Evolutionary conservation across 2,797 vertebrate species (phyloP).

Genomic region (Hippoglossus hippoglossus): DNA sequence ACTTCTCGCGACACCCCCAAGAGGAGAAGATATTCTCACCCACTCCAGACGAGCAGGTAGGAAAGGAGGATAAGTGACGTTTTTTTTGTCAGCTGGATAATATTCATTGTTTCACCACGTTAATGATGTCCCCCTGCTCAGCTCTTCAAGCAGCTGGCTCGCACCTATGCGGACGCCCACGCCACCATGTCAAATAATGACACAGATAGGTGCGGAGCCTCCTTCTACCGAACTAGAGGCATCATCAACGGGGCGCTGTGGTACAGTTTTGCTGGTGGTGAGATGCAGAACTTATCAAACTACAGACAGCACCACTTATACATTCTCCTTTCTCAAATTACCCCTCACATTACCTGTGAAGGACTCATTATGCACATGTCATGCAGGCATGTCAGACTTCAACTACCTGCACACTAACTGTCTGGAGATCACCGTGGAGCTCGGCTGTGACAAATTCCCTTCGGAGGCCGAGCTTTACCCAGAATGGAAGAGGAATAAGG

Average conservation of each 20-base stretch:
- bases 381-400: slow-evolving; percentile 96
- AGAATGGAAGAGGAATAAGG: slow-evolving; percentile 95
- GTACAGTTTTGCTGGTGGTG: slow-evolving; percentile 99
- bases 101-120: background rate
- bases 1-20: slow-evolving; percentile 90
- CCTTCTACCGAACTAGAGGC: slow-evolving; percentile 88
- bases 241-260: slow-evolving; percentile 96
- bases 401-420: slow-evolving; percentile 98
- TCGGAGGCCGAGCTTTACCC: slow-evolving; percentile 90
- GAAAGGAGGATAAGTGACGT: background rate
- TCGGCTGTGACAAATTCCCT: slow-evolving; percentile 97
- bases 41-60: slow-evolving; percentile 95
- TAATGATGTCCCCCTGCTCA: slow-evolving; percentile 57
- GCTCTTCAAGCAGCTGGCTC: slow-evolving; percentile 92
- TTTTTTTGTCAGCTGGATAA: background rate
- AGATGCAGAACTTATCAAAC: slow-evolving; percentile 40
- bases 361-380: background rate
- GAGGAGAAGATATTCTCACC: slow-evolving; percentile 95
- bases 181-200: slow-evolving; percentile 92
- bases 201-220: slow-evolving; percentile 91
- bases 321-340: background rate
- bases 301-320: background rate
- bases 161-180: slow-evolving; percentile 92
- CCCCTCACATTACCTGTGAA: background rate
- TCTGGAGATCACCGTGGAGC: slow-evolving; percentile 95